A percentile compares a stretch with the other conserved stretches of the same genome.
These are phyloP conservation scores for Lagopus leucura DNA, from an alignment of 2,113 vertebrate species.

Conservation along the genomic window DNA sequence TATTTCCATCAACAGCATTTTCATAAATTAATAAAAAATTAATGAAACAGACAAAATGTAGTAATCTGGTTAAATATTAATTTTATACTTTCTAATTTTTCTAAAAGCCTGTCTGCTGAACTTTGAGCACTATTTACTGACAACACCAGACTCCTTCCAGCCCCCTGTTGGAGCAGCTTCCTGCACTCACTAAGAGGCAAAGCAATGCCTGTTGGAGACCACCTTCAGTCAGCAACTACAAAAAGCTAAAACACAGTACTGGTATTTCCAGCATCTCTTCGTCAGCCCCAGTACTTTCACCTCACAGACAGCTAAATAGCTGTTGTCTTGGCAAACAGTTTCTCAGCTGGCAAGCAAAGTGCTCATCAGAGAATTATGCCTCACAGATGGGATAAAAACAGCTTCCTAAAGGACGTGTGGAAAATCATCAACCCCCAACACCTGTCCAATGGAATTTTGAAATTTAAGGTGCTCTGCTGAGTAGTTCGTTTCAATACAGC, in stretches of 20 bases:
- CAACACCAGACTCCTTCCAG: not conserved
- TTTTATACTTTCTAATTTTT: constrained; percentile 64
- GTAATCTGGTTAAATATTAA: constrained; percentile 82
- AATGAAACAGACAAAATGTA: constrained; percentile 79
- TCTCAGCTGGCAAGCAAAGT: not conserved
- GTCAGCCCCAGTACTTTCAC: rapidly evolving
- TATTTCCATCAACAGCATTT: constrained; percentile 75
- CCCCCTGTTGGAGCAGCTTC: not conserved
- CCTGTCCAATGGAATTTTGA: not conserved
- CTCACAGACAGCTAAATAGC: not conserved
- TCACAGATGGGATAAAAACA: rapidly evolving
- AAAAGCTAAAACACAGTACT: not conserved
- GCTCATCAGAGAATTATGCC: not conserved
- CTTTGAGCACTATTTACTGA: constrained; percentile 62
- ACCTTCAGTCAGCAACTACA: not conserved
- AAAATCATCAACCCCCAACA: not conserved
- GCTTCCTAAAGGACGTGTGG: not conserved
- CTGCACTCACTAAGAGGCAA: not conserved
- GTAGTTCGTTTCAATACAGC: not conserved
- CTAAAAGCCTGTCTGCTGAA: constrained; percentile 69
- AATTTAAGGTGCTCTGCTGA: rapidly evolving
- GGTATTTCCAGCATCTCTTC: not conserved
- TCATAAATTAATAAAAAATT: constrained; percentile 79
- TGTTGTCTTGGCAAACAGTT: rapidly evolving
- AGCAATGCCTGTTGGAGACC: rapidly evolving